phyloP scores from a whole-genome alignment of 37 sponge, comb jelly and placozoan species.

The Crambe crambe region DNA sequence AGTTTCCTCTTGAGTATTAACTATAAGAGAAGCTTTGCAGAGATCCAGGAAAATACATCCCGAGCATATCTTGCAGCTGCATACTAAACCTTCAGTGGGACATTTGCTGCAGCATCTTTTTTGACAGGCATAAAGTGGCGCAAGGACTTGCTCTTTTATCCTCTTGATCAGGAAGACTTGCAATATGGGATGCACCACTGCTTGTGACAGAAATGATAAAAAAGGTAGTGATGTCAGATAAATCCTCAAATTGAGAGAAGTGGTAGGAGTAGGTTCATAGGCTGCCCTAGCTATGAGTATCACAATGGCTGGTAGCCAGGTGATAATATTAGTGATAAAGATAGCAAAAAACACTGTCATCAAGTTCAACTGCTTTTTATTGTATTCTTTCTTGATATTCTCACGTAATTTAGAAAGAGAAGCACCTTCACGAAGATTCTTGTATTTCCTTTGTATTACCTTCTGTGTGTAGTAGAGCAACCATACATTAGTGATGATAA shows the following conservation, averaged over 20 bases:
- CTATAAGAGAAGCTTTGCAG: too few species aligned
- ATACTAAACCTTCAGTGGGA: too few species aligned
- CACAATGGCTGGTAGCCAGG: background rate
- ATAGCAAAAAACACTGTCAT: background rate
- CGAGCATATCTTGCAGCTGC: too few species aligned
- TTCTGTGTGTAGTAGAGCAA: background rate
- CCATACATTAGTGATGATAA: slow-evolving; percentile 29
- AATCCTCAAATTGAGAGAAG: background rate
- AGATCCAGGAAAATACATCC: too few species aligned
- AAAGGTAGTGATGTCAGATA: background rate
- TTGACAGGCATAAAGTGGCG: too few species aligned
- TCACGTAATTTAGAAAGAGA: too few species aligned
- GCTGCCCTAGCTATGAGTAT: background rate
- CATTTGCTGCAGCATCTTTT: too few species aligned
- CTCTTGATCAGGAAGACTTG: background rate
- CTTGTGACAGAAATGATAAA: background rate
- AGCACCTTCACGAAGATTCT: background rate
- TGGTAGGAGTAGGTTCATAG: background rate
- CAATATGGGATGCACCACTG: background rate
- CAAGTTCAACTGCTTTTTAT: background rate
- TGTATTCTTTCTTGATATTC: background rate
- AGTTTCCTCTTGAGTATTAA: too few species aligned
- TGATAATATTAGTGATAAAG: background rate
- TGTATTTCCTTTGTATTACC: background rate
- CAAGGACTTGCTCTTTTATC: background rate